These are phyloP conservation scores for Nycticryphes semicollaris DNA, from an alignment of 2,113 vertebrate species.

Conservation along the genomic window DNA sequence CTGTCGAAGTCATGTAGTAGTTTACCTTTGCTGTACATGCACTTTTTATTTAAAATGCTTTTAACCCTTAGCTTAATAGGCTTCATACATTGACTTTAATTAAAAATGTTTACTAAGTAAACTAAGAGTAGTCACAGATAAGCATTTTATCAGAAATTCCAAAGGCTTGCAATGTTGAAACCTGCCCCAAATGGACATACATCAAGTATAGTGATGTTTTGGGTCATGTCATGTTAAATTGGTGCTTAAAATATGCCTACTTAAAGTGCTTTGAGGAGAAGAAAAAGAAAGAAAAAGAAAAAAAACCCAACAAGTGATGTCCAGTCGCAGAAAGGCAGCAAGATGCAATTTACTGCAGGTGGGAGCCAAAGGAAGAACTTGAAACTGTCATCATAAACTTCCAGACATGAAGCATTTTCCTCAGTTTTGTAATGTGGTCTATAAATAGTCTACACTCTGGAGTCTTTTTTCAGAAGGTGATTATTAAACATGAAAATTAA, in stretches of 20 bases:
- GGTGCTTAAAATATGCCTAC: background rate
- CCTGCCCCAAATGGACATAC: background rate
- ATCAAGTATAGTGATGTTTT: background rate
- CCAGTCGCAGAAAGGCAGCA: background rate
- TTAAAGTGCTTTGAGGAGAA: background rate
- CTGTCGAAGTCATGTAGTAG: conserved; percentile 67
- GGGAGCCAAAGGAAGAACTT: background rate
- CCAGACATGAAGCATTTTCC: background rate
- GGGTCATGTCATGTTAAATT: background rate
- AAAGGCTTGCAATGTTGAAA: background rate
- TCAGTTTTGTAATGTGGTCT: background rate
- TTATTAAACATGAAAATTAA: background rate
- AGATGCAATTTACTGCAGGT: background rate
- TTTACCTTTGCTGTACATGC: conserved; percentile 82
- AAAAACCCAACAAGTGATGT: background rate
- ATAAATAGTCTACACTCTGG: background rate
- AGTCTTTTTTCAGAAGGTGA: background rate
- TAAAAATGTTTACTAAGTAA: conserved; percentile 65
- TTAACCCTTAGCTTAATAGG: conserved; percentile 79
- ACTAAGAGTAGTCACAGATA: conserved; percentile 18
- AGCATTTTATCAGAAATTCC: conserved; percentile 51
- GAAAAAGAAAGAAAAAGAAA: too few species aligned
- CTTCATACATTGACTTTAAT: conserved; percentile 77
- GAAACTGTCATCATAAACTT: background rate
- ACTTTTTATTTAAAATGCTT: conserved; percentile 77